Conservation (phyloP, 1,140 invertebrate genomes). For the Ceratina calcarata region DNA sequence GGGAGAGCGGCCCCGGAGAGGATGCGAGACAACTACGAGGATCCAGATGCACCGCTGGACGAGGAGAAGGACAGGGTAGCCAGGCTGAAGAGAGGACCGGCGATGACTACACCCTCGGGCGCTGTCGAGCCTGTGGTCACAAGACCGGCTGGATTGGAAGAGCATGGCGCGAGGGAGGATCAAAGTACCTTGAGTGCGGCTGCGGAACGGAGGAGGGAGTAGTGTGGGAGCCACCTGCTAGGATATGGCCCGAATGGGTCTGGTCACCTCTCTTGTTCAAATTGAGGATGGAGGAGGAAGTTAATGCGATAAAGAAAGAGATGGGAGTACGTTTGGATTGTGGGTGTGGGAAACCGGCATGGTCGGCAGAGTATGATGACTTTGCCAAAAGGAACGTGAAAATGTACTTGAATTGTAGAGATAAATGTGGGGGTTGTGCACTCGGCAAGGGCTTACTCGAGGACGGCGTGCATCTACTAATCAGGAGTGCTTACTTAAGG, state of each 20-base stretch:
- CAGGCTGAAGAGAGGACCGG: too few relatives aligned
- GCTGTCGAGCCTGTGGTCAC: too few relatives aligned
- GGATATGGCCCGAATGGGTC: background rate
- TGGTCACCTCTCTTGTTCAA: background rate
- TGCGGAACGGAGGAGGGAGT: too few relatives aligned
- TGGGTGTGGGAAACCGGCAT: background rate
- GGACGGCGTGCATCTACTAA: background rate
- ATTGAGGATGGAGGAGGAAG: background rate
- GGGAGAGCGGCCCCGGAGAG: too few relatives aligned
- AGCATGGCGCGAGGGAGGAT: too few relatives aligned
- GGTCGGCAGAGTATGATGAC: background rate
- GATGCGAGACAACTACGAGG: too few relatives aligned
- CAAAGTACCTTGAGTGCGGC: too few relatives aligned
- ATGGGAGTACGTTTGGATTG: background rate
- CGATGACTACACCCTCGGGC: background rate
- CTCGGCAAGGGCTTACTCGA: background rate
- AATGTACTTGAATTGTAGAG: too few relatives aligned
- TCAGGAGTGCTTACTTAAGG: background rate
- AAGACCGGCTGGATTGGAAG: too few relatives aligned
- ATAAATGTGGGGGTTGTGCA: too few relatives aligned
- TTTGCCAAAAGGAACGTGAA: background rate
- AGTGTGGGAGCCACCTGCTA: background rate
- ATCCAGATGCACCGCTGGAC: too few relatives aligned
- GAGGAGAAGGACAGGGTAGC: too few relatives aligned
- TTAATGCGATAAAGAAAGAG: background rate